Base-by-base conservation (phyloP, 2,797 vertebrate genomes). In the Catamblyrhynchus diadema region DNA sequence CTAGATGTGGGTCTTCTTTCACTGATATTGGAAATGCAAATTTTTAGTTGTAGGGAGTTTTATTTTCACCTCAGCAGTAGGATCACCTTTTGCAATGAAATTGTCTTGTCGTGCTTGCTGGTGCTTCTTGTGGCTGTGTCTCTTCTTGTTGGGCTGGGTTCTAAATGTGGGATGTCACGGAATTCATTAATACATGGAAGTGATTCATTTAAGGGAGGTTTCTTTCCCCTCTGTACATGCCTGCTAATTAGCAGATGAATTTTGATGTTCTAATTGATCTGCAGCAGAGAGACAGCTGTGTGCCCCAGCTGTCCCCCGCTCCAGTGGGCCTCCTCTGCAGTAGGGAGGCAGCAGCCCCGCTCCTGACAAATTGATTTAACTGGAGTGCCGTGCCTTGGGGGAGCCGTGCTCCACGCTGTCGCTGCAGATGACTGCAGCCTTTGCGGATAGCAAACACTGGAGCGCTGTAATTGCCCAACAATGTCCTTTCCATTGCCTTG, bases 221-320 rank as follows among this genome's bases (percentile, higher is more conserved):
- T 90, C 94, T 91, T 75, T 93, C 89, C 65, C 74, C 79, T 94
- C 81, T 37, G 39, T 94, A 88, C 78, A 50, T 3, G 90, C 93
- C 85, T 90, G 93, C 96, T 97, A 97, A 97, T 97, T 97, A 97
- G 97, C 97, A 95, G 96, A 97, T 94, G 93, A 97, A 94, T 96
- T 96, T 96, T 91, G 95, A 94, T 96, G 95, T 96, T 96, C 90
- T 97, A 97, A 97, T 96, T 97, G 95, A 97, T 95, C 95, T 95
- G 89, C 93, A 85, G 93, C 74, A 54, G 95, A 83, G 92, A 96
- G 96, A 91, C 97, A 97, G 96, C 97, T 98, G 97, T 95, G 94
- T 9, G 7, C 87, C 90, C 96, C 97, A 97, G 96, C 97, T 97
- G 97, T 96, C 96, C 88, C 74, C 83, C 4, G 42, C 96, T 95